Base-by-base conservation (phyloP, 2,888 invertebrate species). In the Geophilus truncorum region DNA sequence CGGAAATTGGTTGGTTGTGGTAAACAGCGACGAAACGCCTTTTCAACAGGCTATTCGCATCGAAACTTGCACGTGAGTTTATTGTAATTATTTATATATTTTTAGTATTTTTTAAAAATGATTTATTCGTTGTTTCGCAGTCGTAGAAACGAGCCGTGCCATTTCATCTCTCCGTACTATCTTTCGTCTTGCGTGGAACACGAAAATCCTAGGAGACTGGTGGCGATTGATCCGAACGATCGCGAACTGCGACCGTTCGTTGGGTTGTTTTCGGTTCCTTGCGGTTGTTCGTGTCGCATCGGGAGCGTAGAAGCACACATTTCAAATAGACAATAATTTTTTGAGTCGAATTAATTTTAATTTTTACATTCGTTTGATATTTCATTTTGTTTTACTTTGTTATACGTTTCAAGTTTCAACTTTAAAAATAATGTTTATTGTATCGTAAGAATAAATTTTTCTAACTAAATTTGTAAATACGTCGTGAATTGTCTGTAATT, bases 1-100 rank as follows among this genome's bases (percentile, higher is more conserved):
- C 25, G 90, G 90, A 12, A 88, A 91, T 82, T 93, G 92, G 92
- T 89, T 91, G 84, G 90, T 89, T 79, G 90, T 94, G 25, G 88
- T 94, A 0, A 93, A 94, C 85, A 90, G 90, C 23, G 90, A 90
- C 0, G 28, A 45, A 7, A 10, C 21, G 9, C 87, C 90, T 0
- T 91, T 91, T 77, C 88, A 90, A 15, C 95, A 95, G 86, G 92
- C 92, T 21, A 90, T 94, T 75, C 89, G 91, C 75, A 90, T 93
- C 0, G 94, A 94, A 87, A 89, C 90, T 82, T 95, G 95, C 89
- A 82, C 86, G 93, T 93, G 87, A 90, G 91, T 90, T 57, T 3
- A 15, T 23, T 40, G 5, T 32, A 6, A 32, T 9, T 32, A 32
- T 4, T 4, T 32, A 32, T 32, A 6, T 32, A 32, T 6, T 32